Evolutionary conservation across 2,888 invertebrate species (phyloP), one percentile per base, ranked within the genome.

Genomic region (Leptinotarsa peninsularis): DNA sequence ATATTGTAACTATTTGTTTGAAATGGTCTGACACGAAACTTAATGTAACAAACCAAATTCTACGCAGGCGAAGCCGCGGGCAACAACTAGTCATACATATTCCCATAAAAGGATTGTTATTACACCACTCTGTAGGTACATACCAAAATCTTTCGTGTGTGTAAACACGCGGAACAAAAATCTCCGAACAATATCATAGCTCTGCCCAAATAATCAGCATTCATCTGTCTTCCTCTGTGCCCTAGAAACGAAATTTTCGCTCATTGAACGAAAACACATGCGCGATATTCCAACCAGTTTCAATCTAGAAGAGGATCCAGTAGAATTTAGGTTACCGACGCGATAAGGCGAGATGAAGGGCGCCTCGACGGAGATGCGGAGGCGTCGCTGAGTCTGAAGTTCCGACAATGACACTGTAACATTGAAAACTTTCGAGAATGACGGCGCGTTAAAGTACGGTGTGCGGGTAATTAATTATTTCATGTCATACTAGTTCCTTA

Each of bases 341-440:
- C 23, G 23, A 58, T 15, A 58, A 21, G 13, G 58, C 58, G 23
- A 58, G 58, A 58, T 58, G 58, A 58, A 58, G 58, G 58, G 58
- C 58, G 58, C 23, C 58, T 18, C 23, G 23, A 23, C 21, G 58
- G 23, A 21, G 58, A 58, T 23, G 58, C 23, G 4, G 14, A 14
- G 58, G 58, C 58, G 58, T 58, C 23, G 21, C 21, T 13, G 4
- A 21, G 58, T 58, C 58, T 58, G 58, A 43, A 43, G 43, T 43
- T 10, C 43, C 43, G 43, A 43, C 10, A 43, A 43, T 43, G 43
- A 43, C 43, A 33, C 5, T 43, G 13, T 43, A 10, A 7, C 43
- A 43, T 43, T 43, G 43, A 43, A 43, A 43, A 43, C 43, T 43
- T 43, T 43, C 43, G 43, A 43, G 3, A 43, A 13, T 43, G 43